A percentile compares a stretch with the other conserved stretches of the same genome.
phyloP scores from a whole-genome alignment of 2,113 vertebrate species.

The Dunckerocampus dactyliophorus region DNA sequence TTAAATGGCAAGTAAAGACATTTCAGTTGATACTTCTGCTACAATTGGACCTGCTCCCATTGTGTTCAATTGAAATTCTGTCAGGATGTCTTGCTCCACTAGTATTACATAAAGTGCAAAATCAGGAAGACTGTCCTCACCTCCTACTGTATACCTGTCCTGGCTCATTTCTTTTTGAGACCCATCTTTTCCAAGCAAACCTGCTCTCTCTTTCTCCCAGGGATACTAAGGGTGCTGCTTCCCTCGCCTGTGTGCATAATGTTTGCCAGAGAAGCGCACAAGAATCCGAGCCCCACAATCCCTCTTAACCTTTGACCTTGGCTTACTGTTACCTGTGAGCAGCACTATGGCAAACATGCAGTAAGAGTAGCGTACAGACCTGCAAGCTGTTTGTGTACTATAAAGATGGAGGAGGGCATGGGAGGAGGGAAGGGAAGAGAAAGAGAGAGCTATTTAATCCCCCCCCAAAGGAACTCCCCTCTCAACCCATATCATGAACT shows the following conservation, averaged over 20 bases:
- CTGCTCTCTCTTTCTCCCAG: slow-evolving; percentile 47
- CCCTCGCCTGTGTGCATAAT: slow-evolving; percentile 40
- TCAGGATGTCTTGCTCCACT: not conserved
- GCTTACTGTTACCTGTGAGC: slow-evolving; percentile 76
- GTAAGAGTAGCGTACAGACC: slow-evolving; percentile 62
- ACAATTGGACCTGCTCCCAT: not conserved
- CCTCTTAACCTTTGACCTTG: slow-evolving; percentile 74
- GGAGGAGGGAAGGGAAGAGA: slow-evolving; percentile 64
- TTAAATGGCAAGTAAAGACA: too few species aligned
- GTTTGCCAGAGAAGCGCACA: slow-evolving; percentile 62
- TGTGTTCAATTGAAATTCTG: not conserved
- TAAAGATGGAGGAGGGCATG: slow-evolving; percentile 51
- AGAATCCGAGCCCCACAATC: slow-evolving; percentile 62
- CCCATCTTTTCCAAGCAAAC: slow-evolving; percentile 33
- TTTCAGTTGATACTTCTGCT: not conserved
- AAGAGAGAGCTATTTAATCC: slow-evolving; percentile 77
- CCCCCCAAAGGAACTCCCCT: slow-evolving; percentile 79
- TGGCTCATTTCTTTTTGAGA: slow-evolving; percentile 32
- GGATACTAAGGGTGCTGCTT: slow-evolving; percentile 54
- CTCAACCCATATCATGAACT: slow-evolving; percentile 79
- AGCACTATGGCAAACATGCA: slow-evolving; percentile 62
- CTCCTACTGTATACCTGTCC: slow-evolving; percentile 28
- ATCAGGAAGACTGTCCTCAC: slow-evolving; percentile 1
- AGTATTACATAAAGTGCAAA: not conserved
- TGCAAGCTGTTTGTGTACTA: slow-evolving; percentile 75